Conservation (phyloP, 2,888 invertebrate species). For the Laothoe populi region DNA sequence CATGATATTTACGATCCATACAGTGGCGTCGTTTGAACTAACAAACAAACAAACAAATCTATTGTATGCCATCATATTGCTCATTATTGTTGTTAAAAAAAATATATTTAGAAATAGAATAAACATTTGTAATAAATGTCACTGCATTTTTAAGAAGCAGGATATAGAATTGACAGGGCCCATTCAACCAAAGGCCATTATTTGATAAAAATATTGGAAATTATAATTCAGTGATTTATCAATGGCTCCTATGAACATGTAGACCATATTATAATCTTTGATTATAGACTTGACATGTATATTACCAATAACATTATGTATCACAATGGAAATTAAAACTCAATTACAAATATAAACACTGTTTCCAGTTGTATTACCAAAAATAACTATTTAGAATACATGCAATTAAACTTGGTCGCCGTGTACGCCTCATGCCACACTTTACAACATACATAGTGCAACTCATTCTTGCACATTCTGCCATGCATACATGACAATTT, state of each 20-base stretch:
- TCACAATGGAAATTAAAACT: neutral
- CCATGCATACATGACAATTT: too few relatives aligned
- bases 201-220: neutral
- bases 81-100: neutral
- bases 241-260: neutral
- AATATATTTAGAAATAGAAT: neutral
- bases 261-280: too few relatives aligned
- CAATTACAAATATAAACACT: neutral
- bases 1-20: constrained; percentile 1
- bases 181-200: neutral
- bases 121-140: neutral
- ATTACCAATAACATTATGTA: neutral
- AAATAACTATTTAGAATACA: neutral
- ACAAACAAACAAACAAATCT: too few relatives aligned
- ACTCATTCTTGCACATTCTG: too few relatives aligned
- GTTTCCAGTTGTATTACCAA: neutral
- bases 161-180: neutral
- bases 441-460: too few relatives aligned
- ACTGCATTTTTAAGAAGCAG: neutral
- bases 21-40: neutral
- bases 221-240: neutral
- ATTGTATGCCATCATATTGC: neutral
- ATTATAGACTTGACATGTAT: neutral
- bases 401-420: neutral
- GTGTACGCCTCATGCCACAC: neutral